Percentiles rank a stretch among this genome's conserved stretches.
phyloP scores from a whole-genome alignment of 2,888 invertebrate genomes.

The Malthinus flaveolus region DNA sequence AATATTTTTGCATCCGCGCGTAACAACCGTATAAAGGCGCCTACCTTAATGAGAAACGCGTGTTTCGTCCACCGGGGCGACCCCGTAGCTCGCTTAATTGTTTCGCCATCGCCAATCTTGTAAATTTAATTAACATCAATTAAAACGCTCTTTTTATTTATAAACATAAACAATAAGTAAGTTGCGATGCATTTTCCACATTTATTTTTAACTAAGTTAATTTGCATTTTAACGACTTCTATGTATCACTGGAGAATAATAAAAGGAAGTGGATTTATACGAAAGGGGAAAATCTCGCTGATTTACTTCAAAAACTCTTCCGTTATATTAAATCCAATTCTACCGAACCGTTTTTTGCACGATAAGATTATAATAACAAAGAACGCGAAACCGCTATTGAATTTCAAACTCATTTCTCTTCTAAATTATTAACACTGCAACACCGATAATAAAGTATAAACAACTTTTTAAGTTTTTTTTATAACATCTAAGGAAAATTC shows the following conservation, averaged over 20 bases:
- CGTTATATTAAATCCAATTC: slow-evolving; percentile 23
- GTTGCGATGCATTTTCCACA: slow-evolving; percentile 20
- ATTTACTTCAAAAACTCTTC: slow-evolving; percentile 26
- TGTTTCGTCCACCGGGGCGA: slow-evolving; percentile 7
- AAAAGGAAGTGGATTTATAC: slow-evolving; percentile 30
- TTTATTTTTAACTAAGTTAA: slow-evolving; percentile 26
- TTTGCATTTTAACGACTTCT: slow-evolving; percentile 29
- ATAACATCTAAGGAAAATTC: too few species aligned
- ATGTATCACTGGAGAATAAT: slow-evolving; percentile 30
- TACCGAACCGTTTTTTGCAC: slow-evolving; percentile 13
- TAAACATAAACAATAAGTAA: slow-evolving; percentile 12
- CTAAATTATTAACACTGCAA: slow-evolving; percentile 7
- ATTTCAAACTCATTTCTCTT: slow-evolving; percentile 13
- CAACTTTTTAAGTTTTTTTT: not conserved
- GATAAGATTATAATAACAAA: slow-evolving; percentile 15
- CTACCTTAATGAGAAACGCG: slow-evolving; percentile 2
- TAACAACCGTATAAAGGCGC: not conserved
- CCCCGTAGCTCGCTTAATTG: not conserved
- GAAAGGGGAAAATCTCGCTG: slow-evolving; percentile 23
- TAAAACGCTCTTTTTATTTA: not conserved
- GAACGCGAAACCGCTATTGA: slow-evolving; percentile 1
- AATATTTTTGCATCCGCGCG: slow-evolving; percentile 27
- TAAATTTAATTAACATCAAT: not conserved
- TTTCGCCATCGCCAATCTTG: not conserved
- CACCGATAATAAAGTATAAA: not conserved